Evolutionary conservation across 2,888 invertebrate species (phyloP), one percentile per base, ranked within the genome.

Genomic region (Aquatica leii): DNA sequence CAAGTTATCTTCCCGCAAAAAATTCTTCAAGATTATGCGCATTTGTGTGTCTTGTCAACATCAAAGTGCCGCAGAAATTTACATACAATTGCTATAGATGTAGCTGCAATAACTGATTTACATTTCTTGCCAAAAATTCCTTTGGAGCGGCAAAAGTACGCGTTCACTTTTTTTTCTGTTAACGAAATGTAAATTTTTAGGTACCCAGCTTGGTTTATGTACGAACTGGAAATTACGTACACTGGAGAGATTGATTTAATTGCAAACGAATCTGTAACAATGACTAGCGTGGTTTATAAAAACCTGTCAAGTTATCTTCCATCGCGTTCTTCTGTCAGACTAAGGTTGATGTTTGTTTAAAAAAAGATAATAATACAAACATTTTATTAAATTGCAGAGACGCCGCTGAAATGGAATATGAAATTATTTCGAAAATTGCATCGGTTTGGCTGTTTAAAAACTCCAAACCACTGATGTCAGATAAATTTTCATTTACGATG

Each of bases 401-500:
- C 72, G 88, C 88, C 0, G 85, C 85, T n/a, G 89, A 89, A 76
- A 81, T 88, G 73, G 88, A 90, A 77, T 90, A 88, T 79, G 84
- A 85, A 72, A 82, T 90, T 55, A 85, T 88, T 59, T 90, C 91
- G 0, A 85, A 86, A 63, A 84, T 86, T 6, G 79, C 84, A 6
- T 79, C 80, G 12, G 80, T 85, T 9, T 79, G 81, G 60, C 67
- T 79, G 46, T 69, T 76, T n/a, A 63, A 72, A 70, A 20, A 68
- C 24, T 69, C 59, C 31, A 57, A 54, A 40, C 59, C 54, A 18
- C 54, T 63, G 75, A 37, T 81, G 81, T 56, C 78, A 59, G 82
- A 82, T 65, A 85, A 80, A 51, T 78, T 81, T 65, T 83, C 85
- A 54, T 84, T 82, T 66, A 78, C 78, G 11, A 74, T 84, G 76